Percentiles rank a stretch among this genome's conserved stretches.
Evolutionary conservation across 2,113 vertebrate genomes (phyloP).

Genomic region (Trichechus manatus): DNA sequence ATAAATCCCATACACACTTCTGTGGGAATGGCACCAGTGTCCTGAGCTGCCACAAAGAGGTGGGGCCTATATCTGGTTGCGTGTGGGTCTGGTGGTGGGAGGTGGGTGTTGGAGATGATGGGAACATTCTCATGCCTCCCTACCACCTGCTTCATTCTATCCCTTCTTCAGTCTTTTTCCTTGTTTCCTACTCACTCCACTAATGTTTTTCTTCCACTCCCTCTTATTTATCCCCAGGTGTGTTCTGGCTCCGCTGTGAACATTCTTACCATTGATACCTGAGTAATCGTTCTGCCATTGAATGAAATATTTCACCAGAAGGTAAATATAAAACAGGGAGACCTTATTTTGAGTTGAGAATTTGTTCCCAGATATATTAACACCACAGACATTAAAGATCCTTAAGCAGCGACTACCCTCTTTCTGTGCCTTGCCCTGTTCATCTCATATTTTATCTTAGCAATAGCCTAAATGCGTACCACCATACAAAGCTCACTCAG

Average conservation of each 20-base stretch:
- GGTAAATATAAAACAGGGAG: slow-evolving; percentile 93
- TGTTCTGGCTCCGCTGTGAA: slow-evolving; percentile 95
- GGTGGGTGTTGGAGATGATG: neutral
- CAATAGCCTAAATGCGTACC: neutral
- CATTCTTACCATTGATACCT: slow-evolving; percentile 95
- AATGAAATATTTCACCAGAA: slow-evolving; percentile 93
- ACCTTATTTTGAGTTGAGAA: slow-evolving; percentile 96
- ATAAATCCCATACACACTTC: slow-evolving; percentile 94
- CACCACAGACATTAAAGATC: slow-evolving; percentile 94
- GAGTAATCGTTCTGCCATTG: slow-evolving; percentile 93
- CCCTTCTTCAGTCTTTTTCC: neutral
- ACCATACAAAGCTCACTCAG: neutral
- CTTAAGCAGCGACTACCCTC: slow-evolving; percentile 96
- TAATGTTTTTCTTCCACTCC: neutral
- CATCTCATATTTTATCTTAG: neutral
- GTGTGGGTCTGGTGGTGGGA: neutral
- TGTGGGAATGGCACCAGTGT: slow-evolving; percentile 92
- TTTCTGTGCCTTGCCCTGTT: slow-evolving; percentile 86
- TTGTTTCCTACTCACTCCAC: neutral
- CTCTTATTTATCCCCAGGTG: slow-evolving; percentile 86
- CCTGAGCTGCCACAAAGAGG: slow-evolving; percentile 96
- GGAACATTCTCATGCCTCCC: neutral
- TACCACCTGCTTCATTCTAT: neutral
- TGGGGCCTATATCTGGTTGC: slow-evolving; percentile 69
- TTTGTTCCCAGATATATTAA: slow-evolving; percentile 96